phyloP scores from a whole-genome alignment of 2,888 invertebrate genomes.

The Hermaeophaga mercurialis region DNA sequence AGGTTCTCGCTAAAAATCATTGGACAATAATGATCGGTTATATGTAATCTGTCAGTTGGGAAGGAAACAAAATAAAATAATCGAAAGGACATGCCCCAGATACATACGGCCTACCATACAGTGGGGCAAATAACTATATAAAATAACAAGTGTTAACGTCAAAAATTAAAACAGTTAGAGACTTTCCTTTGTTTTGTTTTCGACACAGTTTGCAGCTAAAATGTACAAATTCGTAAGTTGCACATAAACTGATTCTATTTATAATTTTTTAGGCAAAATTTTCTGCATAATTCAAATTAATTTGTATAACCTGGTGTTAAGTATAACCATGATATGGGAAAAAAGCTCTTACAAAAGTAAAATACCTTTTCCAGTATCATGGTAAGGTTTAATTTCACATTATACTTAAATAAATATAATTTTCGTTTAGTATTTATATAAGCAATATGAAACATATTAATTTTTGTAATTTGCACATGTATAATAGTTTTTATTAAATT shows the following conservation, averaged over 20 bases:
- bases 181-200: slow-evolving; percentile 1
- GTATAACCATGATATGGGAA: too few relatives aligned
- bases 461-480: too few relatives aligned
- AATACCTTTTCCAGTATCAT: too few relatives aligned
- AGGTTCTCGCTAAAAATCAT: slow-evolving; percentile 8
- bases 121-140: slow-evolving; percentile 24
- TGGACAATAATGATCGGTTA: slow-evolving; percentile 2
- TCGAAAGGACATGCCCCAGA: slow-evolving; percentile 20
- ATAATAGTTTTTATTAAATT: too few relatives aligned
- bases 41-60: slow-evolving; percentile 10
- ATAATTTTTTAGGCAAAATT: background rate
- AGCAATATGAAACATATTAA: too few relatives aligned
- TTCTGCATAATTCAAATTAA: too few relatives aligned
- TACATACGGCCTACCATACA: slow-evolving; percentile 2
- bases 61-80: slow-evolving; percentile 14
- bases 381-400: too few relatives aligned
- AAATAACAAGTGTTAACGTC: slow-evolving; percentile 4
- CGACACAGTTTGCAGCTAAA: slow-evolving; percentile 11
- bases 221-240: slow-evolving; percentile 29
- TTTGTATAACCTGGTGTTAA: too few relatives aligned
- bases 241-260: background rate
- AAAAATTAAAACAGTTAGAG: slow-evolving; percentile 1
- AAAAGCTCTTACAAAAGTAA: too few relatives aligned
- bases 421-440: too few relatives aligned
- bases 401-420: too few relatives aligned